phyloP scores from a whole-genome alignment of 2,113 vertebrate genomes.

The Sylvilagus bachmani region DNA sequence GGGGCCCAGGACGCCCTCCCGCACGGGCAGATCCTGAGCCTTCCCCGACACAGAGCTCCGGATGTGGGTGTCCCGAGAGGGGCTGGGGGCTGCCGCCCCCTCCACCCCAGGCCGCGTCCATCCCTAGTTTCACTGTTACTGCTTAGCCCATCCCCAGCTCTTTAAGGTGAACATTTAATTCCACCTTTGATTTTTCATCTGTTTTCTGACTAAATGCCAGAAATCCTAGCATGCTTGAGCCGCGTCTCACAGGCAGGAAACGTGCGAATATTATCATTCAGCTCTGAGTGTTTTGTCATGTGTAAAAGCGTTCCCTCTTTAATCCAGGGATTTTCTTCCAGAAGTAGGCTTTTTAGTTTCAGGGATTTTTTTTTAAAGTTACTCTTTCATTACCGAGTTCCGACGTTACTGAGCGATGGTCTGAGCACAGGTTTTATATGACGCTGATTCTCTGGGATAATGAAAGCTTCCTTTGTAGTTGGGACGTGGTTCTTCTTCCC shows the following conservation, averaged over 20 bases:
- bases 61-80: no score
- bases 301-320: neutral
- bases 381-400: neutral
- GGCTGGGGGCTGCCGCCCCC: neutral
- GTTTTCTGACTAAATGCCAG: neutral
- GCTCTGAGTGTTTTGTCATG: neutral
- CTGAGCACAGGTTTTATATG: neutral
- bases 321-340: neutral
- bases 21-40: neutral
- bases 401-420: neutral
- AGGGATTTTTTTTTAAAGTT: neutral
- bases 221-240: neutral
- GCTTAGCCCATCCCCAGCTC: neutral
- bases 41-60: no score
- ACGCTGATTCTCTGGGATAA: neutral
- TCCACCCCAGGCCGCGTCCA: neutral
- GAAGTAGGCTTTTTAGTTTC: neutral
- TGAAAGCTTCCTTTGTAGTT: neutral
- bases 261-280: neutral
- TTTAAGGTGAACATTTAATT: neutral
- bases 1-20: neutral
- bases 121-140: no score
- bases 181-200: neutral
- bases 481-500: rapidly evolving
- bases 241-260: neutral